phyloP scores from a whole-genome alignment of 2,113 vertebrate species.

The Falco punctatus region DNA sequence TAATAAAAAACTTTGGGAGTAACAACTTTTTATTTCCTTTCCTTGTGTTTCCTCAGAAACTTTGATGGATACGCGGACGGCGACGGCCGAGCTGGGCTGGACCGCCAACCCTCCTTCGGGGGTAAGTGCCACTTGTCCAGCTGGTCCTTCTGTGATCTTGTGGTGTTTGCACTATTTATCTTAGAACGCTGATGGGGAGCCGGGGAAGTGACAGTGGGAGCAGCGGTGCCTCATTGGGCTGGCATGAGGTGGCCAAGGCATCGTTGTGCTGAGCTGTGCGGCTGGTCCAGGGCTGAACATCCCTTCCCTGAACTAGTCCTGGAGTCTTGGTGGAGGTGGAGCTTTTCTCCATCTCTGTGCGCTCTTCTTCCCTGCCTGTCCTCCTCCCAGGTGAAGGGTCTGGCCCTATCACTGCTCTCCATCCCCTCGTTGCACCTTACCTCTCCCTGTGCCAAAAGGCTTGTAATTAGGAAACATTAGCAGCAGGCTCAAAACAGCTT shows the following conservation, averaged over 20 bases:
- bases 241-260: background rate
- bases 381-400: slow-evolving; percentile 5
- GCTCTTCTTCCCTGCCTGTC: background rate
- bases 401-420: background rate
- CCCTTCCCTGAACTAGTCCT: background rate
- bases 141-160: accelerated
- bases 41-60: slow-evolving; percentile 84
- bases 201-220: accelerated
- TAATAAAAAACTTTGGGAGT: background rate
- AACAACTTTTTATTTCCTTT: background rate
- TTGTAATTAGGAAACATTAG: slow-evolving; percentile 87
- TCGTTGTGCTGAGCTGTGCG: accelerated
- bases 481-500: slow-evolving; percentile 84
- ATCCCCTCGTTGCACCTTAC: slow-evolving; percentile 38
- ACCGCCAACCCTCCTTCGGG: slow-evolving; percentile 95
- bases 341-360: background rate
- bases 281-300: background rate
- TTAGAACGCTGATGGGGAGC: background rate
- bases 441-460: slow-evolving; percentile 75
- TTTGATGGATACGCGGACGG: slow-evolving; percentile 96
- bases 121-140: slow-evolving; percentile 79
- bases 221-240: accelerated
- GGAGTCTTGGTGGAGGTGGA: background rate
- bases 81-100: slow-evolving; percentile 98
- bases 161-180: background rate